Evolutionary conservation across 2,113 vertebrate genomes (phyloP), one percentile per base, ranked within the genome.

Genomic region (Scortum barcoo): DNA sequence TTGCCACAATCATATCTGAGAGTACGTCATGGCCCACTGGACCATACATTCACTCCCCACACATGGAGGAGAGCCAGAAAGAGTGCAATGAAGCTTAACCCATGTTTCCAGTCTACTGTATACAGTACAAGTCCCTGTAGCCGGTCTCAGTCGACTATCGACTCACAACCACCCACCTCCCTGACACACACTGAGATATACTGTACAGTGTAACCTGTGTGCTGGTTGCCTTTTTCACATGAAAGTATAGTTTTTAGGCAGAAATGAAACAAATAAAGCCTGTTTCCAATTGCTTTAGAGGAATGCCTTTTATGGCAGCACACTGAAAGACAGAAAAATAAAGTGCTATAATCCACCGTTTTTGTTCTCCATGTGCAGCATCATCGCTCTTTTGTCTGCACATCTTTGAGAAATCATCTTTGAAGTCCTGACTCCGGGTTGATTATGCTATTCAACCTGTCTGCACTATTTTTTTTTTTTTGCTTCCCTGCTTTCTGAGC

Each of bases 401-500:
- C 22, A 36, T 46, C 51, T 78, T 65, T 70, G 46, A 78, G 30
- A 88, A 54, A 83, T 6, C 50, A 19, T 51, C 30, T 69, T 46
- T 53, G 4, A 63, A 71, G 58, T 50, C 66, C 11, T 11, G 33
- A 30, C 56, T 72, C 56, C 22, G 44, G 73, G 54, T 51, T 83
- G 44, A 90, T 86, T 71, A 44, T 24, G 51, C 30, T 62, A 57
- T 68, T 79, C 53, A 42, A 70, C 60, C 28, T 56, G 62, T 56
- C 54, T 6, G 19, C 13, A 60, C 24, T 20, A 8, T 72, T 81
- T 36, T 83, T 61, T 11, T 20, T 10, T 72, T 81, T 36, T 83
- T 61, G 14, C 50, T 28, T 33, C 38, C 7, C 36, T 44, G 71
- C 71, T 54, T 50, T 36, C 73, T 1, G 3, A 85, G 76, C 10